Evolutionary conservation across 2,113 vertebrate species (phyloP), one percentile per base, ranked within the genome.

Genomic region (Serinus canaria): DNA sequence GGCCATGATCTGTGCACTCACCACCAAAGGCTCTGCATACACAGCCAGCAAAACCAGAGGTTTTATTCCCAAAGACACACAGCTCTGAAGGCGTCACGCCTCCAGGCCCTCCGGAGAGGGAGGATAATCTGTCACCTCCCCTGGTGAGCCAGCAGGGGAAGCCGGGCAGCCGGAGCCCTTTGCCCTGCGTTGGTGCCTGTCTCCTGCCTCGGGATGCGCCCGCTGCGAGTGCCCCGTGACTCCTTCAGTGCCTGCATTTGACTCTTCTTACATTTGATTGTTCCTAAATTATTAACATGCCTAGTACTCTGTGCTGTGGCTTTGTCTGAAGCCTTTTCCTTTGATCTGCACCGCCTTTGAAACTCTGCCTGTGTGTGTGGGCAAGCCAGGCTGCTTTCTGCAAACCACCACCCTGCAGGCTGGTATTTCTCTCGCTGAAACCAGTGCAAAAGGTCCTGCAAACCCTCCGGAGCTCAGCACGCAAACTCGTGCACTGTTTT

Each of bases 11-110:
- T 50, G 3, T 39, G 28, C 30, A 35, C 10, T 64, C 69, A 17
- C 0, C 0, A 11, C 15, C 66, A 31, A 64, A 68, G 20, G 44
- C 6, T 92, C 60, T 89, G 23, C 14, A 16, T 12, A 17, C 41
- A 67, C 15, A 64, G 1, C 3, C 35, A 59, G 41, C 15, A 92
- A 69, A 90, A 30, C 0, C 33, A 39, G 21, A 52, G 25, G 7
- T 3, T 70, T 67, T 44, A 24, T 87, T 74, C 46, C 63, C 64
- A 64, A 43, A 69, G 68, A 50, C 2, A 3, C 41, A 14, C n/a
- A 53, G 14, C 33, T 7, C n/a, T 1, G 0, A 56, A 31, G 0
- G 0, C 0, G 0, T 20, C 37, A 21, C 16, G 9, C 31, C 73
- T 78, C 66, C 74, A 72, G 39, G 52, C n/a, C 41, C 49, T 53